These are phyloP conservation scores for Chelonoidis abingdonii DNA, from an alignment of 2,113 vertebrate species.

Conservation along the genomic window DNA sequence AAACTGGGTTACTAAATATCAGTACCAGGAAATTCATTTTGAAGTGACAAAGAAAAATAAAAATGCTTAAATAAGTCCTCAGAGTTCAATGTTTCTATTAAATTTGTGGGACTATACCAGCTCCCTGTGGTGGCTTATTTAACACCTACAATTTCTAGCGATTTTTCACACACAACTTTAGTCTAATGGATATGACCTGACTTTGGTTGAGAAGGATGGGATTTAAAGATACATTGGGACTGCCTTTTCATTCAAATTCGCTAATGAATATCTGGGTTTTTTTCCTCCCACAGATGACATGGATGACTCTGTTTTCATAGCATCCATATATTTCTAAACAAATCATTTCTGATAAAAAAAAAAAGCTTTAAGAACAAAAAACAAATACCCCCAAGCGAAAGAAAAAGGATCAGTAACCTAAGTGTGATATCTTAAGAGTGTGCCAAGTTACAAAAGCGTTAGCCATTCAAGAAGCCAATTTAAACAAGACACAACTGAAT, in stretches of 20 bases:
- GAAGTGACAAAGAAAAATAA: constrained; percentile 11
- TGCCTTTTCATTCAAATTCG: constrained; percentile 2
- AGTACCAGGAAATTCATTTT: constrained; percentile 18
- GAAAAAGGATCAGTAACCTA: constrained; percentile 46
- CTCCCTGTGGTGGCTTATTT: constrained; percentile 26
- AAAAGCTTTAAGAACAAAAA: constrained; percentile 24
- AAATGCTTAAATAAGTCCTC: constrained; percentile 14
- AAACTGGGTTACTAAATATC: constrained; percentile 20
- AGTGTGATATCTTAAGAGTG: constrained; percentile 63
- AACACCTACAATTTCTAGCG: constrained; percentile 50
- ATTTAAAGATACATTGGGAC: background rate
- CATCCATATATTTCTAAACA: constrained; percentile 60
- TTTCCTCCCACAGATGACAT: background rate
- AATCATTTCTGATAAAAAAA: constrained; percentile 43
- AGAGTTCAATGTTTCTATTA: constrained; percentile 25
- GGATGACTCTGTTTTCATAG: constrained; percentile 36
- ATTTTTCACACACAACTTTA: constrained; percentile 45
- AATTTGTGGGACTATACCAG: background rate
- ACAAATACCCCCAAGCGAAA: constrained; percentile 50
- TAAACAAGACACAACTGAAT: constrained; percentile 57
- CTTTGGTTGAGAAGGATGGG: constrained; percentile 10
- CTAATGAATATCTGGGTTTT: background rate
- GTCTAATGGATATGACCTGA: constrained; percentile 21
- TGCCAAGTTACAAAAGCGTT: constrained; percentile 70
- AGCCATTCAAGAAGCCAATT: constrained; percentile 64